Evolutionary conservation across 2,888 invertebrate species (phyloP), one percentile per base, ranked within the genome.

Genomic region (Nymphalis urticae): DNA sequence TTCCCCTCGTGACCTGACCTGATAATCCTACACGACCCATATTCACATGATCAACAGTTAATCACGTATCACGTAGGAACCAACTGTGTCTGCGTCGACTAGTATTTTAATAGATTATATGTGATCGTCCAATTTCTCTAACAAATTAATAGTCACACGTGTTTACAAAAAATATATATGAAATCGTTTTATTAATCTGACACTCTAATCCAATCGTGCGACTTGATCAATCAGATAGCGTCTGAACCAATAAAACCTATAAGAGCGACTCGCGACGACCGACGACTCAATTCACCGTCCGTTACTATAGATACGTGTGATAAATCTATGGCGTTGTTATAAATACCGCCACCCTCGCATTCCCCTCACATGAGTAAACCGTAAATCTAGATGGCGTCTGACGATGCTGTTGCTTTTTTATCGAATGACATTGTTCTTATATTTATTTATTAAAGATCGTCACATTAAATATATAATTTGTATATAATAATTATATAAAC

Each of bases 301-400:
- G n/a, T 36, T 50, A 58, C 67, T 56, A 58, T 68, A 53, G 32
- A 64, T 60, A 21, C n/a, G 21, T n/a, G 47, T 64, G 62, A 68
- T 63, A 68, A 67, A 69, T 70, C 73, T 71, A 77, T 75, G 73
- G 80, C 66, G 61, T 62, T 72, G 64, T 79, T 85, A 83, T 82
- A 83, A 83, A 85, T 85, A 85, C 77, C 68, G 66, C 75, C 82
- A 81, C 84, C 85, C 85, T 84, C 81, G 79, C 78, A 80, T 85
- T 81, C 84, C 77, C 80, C 71, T 75, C 71, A 75, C 78, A 74
- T 82, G 82, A 84, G 74, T 81, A 78, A 71, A 66, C 78, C 80
- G 78, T 83, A 79, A 79, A 83, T 81, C 79, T 76, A 74, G 75
- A 72, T 75, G 73, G 69, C 71, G 73, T 73, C 64, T 67, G 58